Conservation (phyloP, 2,113 vertebrate genomes). For the Benitochromis conjunctus region DNA sequence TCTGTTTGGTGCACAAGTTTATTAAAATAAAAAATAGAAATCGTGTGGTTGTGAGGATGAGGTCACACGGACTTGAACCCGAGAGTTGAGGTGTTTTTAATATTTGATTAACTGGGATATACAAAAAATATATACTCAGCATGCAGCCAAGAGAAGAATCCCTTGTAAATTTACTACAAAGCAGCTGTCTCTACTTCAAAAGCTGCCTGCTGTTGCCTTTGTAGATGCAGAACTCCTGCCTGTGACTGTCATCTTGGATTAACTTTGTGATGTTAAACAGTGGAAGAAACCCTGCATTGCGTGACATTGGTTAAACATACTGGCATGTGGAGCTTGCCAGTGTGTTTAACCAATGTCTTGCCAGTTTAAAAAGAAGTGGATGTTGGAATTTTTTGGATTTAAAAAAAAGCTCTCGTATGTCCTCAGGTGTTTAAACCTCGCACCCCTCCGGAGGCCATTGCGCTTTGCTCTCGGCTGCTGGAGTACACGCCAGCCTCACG, state of each 20-base stretch:
- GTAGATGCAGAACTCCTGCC: neutral
- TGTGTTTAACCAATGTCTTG: neutral
- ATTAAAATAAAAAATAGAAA: neutral
- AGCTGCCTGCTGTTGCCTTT: neutral
- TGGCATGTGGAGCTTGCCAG: neutral
- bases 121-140: neutral
- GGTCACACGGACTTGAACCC: conserved; percentile 1
- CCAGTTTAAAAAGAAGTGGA: neutral
- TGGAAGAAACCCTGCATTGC: neutral
- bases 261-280: neutral
- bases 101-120: conserved; percentile 4
- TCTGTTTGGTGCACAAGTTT: neutral
- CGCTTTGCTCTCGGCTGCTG: conserved; percentile 81
- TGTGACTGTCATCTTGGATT: neutral
- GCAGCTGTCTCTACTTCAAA: neutral
- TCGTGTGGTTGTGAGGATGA: neutral
- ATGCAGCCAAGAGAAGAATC: neutral
- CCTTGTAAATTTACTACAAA: conserved; percentile 4
- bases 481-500: conserved; percentile 94
- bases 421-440: conserved; percentile 72
- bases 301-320: neutral
- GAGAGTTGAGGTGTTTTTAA: neutral
- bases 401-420: neutral
- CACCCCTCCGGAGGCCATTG: conserved; percentile 73
- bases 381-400: neutral